These are phyloP conservation scores for Nephrocerus scutellatus DNA, from an alignment of 2,888 invertebrate genomes.

Conservation along the genomic window DNA sequence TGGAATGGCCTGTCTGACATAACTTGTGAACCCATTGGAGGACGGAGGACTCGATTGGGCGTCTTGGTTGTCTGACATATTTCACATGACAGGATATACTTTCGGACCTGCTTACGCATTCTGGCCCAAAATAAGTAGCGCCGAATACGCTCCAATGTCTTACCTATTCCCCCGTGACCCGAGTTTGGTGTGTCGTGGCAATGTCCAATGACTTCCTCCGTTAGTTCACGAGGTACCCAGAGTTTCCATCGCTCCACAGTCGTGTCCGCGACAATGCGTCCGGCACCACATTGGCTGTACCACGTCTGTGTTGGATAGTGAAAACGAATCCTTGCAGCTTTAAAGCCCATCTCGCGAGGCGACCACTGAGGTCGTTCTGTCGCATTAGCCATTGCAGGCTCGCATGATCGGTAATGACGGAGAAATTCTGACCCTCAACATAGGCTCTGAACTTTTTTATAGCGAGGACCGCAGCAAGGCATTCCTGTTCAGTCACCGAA, in stretches of 20 bases:
- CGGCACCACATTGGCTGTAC: slow-evolving; percentile 15
- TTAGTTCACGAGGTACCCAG: slow-evolving; percentile 9
- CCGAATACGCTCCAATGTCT: slow-evolving; percentile 6
- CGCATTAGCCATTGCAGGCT: slow-evolving; percentile 23
- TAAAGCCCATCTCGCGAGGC: slow-evolving; percentile 6
- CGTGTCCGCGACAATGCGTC: slow-evolving; percentile 1
- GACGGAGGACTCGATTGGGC: slow-evolving; percentile 10
- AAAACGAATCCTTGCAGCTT: slow-evolving; percentile 5
- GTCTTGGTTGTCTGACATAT: slow-evolving; percentile 12
- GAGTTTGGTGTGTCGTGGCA: slow-evolving; percentile 9
- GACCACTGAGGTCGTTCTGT: slow-evolving; percentile 1
- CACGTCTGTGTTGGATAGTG: slow-evolving; percentile 7
- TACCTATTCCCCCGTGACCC: slow-evolving; percentile 9
- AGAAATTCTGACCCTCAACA: slow-evolving; percentile 2
- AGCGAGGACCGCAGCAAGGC: slow-evolving; percentile 2
- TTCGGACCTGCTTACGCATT: slow-evolving; percentile 8
- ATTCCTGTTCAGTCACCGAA: slow-evolving; percentile 6
- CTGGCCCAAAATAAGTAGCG: too few relatives aligned
- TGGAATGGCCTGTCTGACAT: slow-evolving; percentile 15
- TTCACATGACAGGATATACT: slow-evolving; percentile 7
- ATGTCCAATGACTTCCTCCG: background rate
- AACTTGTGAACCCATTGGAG: slow-evolving; percentile 14
- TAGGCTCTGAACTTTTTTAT: slow-evolving; percentile 8
- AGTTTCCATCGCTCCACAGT: slow-evolving; percentile 3
- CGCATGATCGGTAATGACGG: slow-evolving; percentile 1